Evolutionary conservation across 2,888 invertebrate species (phyloP), one percentile per base, ranked within the genome.

Genomic region (Agrochola lychnidis): DNA sequence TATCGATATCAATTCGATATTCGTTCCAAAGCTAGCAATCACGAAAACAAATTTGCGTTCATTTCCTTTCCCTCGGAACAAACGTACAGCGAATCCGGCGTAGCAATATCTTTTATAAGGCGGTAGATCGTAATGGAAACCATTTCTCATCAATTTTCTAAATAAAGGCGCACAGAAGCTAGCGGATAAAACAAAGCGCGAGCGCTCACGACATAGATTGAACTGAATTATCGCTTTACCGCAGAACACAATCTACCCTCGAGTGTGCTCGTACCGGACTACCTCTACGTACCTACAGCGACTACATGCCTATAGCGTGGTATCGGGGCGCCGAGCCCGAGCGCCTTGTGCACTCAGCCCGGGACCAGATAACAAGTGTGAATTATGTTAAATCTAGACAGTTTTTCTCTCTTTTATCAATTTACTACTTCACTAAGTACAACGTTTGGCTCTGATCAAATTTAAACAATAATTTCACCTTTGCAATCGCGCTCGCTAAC

Each of bases 131-230:
- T 96, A 96, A 96, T 96, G 96, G 96, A 95, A 94, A 96, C 95
- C 96, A 96, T 96, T 96, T 96, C 96, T 96, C 96, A 96, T 96
- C 96, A 96, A 96, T 96, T 96, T 96, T 96, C 96, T 96, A 95
- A 96, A 96, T 96, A 96, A 96, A 96, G 96, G 96, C 94, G 94
- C 95, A 96, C 96, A 96, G 96, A 94, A 96, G 96, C 96, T 94
- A 94, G 94, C 95, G 95, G 94, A 94, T 95, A 94, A 95, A 95
- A 96, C 96, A 96, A 96, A 96, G 96, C 96, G 94, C 93, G 90
- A 88, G 94, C 92, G 94, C 96, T 95, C 96, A 96, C 96, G 96
- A 96, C 96, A 95, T 96, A 96, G 96, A 96, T 96, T 96, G 96
- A 94, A 94, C 94, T 95, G 95, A 96, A 96, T 96, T 96, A 96